These are phyloP conservation scores for Cacoxenus indagator DNA, from an alignment of 2,888 invertebrate species.

Conservation along the genomic window DNA sequence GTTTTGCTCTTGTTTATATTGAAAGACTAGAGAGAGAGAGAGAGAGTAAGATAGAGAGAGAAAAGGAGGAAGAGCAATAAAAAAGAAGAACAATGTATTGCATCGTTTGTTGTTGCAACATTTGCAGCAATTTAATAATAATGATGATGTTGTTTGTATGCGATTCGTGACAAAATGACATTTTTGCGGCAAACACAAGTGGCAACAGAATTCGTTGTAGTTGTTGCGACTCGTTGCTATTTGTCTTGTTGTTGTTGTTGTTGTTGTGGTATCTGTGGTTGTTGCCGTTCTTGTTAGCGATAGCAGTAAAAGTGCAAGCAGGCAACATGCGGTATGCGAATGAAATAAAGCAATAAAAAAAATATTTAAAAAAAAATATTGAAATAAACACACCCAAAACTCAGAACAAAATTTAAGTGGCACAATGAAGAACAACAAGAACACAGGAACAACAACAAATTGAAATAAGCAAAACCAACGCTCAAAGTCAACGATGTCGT, in stretches of 20 bases:
- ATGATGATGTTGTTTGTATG: conserved; percentile 37
- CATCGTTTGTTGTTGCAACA: conserved; percentile 1
- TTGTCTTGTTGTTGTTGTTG: conserved; percentile 1
- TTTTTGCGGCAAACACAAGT: conserved; percentile 42
- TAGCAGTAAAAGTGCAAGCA: conserved; percentile 14
- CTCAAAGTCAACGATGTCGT: neutral
- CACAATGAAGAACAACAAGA: neutral
- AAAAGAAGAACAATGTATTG: neutral
- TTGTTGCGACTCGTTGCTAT: neutral
- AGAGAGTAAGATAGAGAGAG: too few relatives aligned
- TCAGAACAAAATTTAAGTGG: neutral
- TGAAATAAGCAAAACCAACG: neutral
- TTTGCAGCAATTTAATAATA: conserved; percentile 53
- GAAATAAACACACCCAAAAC: neutral
- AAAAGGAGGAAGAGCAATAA: neutral
- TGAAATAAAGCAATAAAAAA: neutral
- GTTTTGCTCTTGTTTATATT: too few relatives aligned
- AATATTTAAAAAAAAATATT: neutral
- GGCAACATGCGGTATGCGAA: neutral
- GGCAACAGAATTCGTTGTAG: neutral
- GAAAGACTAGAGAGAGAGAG: too few relatives aligned
- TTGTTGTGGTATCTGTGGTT: neutral
- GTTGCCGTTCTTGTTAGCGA: neutral
- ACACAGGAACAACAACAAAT: neutral
- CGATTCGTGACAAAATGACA: conserved; percentile 61